Conservation (phyloP, 2,797 vertebrate species). For the Alcedo atthis region DNA sequence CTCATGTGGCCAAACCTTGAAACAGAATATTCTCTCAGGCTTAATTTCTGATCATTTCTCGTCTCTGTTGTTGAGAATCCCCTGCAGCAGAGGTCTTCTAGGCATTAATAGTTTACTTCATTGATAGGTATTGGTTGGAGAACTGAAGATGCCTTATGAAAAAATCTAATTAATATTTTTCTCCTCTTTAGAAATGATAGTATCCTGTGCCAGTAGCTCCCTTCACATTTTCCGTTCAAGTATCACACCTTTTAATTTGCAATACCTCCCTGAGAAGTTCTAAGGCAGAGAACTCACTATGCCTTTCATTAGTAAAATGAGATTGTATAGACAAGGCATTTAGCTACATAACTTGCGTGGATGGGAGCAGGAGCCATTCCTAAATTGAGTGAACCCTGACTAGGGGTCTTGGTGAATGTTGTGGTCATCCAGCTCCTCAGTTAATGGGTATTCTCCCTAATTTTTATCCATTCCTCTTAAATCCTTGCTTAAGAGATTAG, state of each 20-base stretch:
- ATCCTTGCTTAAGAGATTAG: background rate
- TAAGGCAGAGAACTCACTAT: background rate
- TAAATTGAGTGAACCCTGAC: background rate
- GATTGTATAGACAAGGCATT: background rate
- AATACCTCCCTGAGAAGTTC: background rate
- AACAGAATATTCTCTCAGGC: background rate
- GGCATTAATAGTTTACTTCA: background rate
- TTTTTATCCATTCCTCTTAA: background rate
- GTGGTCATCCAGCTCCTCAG: background rate
- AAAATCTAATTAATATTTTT: conserved; percentile 22
- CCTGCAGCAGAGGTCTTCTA: background rate
- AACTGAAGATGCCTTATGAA: background rate
- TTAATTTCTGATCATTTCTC: background rate
- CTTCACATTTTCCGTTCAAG: background rate
- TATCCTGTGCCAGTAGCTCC: background rate
- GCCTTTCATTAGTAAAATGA: background rate
- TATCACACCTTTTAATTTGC: background rate
- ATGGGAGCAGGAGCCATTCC: background rate
- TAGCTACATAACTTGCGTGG: background rate
- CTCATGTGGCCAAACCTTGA: background rate
- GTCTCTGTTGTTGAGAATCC: background rate
- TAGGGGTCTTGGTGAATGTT: background rate
- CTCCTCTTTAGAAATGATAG: background rate
- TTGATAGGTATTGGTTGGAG: background rate
- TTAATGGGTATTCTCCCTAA: background rate